phyloP scores from a whole-genome alignment of 2,888 invertebrate species.

The Palloptera scutellata region DNA sequence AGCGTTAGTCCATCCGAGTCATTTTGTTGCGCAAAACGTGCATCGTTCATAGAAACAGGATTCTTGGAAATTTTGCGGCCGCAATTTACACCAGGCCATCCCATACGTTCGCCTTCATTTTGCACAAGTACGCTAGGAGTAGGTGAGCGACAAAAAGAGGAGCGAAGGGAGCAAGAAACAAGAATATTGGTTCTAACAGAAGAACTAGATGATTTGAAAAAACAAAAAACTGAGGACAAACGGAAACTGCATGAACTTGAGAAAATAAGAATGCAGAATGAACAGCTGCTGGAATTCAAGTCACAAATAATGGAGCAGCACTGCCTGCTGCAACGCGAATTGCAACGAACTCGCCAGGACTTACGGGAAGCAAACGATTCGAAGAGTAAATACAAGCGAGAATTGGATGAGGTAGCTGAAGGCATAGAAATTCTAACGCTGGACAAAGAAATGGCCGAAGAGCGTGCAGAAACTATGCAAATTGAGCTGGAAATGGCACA shows the following conservation, averaged over 20 bases:
- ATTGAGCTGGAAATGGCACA: conserved; percentile 86
- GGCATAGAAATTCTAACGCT: conserved; percentile 96
- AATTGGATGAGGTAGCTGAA: conserved; percentile 90
- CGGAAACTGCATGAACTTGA: conserved; percentile 91
- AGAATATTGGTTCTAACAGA: conserved; percentile 54
- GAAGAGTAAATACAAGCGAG: conserved; percentile 84
- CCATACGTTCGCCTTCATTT: conserved; percentile 72
- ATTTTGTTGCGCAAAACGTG: conserved; percentile 68
- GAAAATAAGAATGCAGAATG: conserved; percentile 85
- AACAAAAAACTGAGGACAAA: conserved; percentile 89
- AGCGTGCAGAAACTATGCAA: conserved; percentile 83
- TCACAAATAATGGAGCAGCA: conserved; percentile 90
- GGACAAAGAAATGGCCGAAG: conserved; percentile 99
- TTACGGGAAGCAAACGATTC: conserved; percentile 86
- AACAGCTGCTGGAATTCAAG: conserved; percentile 94
- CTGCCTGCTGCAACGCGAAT: conserved; percentile 83
- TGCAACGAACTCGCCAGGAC: conserved; percentile 86
- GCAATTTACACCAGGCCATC: conserved; percentile 86
- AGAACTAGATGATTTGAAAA: conserved; percentile 89
- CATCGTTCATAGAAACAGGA: conserved; percentile 88
- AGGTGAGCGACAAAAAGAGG: conserved; percentile 27
- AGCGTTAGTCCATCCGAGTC: conserved; percentile 65
- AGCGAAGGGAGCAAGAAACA: conserved; percentile 32
- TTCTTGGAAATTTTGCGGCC: conserved; percentile 90
- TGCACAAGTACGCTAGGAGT: conserved; percentile 48